Evolutionary conservation across 1,140 invertebrate species (phyloP).

Genomic region (Cydia strobilella): DNA sequence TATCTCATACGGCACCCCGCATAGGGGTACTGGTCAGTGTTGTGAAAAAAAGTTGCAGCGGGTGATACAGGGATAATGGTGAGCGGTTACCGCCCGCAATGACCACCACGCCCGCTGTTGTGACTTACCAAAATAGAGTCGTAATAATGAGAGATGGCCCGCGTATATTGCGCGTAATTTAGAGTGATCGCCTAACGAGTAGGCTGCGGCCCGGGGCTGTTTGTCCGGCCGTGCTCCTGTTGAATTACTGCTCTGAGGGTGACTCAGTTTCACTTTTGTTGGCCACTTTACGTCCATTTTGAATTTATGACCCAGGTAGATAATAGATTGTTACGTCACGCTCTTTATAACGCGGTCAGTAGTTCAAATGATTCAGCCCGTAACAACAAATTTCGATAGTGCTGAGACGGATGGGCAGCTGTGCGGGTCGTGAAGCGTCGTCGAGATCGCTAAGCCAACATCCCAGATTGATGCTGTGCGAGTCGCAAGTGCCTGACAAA

Average conservation of each 20-base stretch:
- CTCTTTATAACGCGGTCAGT: slow-evolving; percentile 17
- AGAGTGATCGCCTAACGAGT: slow-evolving; percentile 61
- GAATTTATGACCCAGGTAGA: slow-evolving; percentile 55
- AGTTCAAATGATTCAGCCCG: neutral
- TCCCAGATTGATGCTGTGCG: slow-evolving; percentile 68
- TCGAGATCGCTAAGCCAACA: slow-evolving; percentile 50
- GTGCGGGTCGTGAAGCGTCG: slow-evolving; percentile 41
- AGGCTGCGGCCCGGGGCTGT: slow-evolving; percentile 47
- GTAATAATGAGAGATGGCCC: slow-evolving; percentile 70
- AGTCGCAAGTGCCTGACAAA: slow-evolving; percentile 66
- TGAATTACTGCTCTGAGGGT: slow-evolving; percentile 52
- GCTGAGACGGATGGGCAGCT: neutral
- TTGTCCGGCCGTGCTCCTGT: slow-evolving; percentile 54
- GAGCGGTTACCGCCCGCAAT: slow-evolving; percentile 56
- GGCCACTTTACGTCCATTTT: slow-evolving; percentile 60
- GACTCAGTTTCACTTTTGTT: slow-evolving; percentile 71
- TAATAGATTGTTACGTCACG: slow-evolving; percentile 52
- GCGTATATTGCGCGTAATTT: slow-evolving; percentile 69
- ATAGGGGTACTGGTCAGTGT: slow-evolving; percentile 74
- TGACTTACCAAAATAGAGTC: slow-evolving; percentile 75
- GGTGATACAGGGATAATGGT: slow-evolving; percentile 61
- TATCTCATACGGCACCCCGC: slow-evolving; percentile 68
- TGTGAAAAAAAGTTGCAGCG: slow-evolving; percentile 62
- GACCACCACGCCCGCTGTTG: slow-evolving; percentile 56
- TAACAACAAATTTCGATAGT: neutral